phyloP scores from a whole-genome alignment of 2,113 vertebrate species.

The Rhineura floridana region DNA sequence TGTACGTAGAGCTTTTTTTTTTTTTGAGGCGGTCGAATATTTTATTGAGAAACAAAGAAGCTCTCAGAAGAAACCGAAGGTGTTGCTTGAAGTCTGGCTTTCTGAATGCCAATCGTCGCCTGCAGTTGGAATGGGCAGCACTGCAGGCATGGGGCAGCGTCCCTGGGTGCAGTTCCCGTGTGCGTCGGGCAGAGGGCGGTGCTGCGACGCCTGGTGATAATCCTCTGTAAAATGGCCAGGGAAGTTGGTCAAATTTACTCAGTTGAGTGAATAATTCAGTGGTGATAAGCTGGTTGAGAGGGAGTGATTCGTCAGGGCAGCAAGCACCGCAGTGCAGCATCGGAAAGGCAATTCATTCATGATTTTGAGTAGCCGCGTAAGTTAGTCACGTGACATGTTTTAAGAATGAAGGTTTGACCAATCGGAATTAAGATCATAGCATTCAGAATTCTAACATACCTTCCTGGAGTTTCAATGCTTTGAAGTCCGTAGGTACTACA shows the following conservation, averaged over 20 bases:
- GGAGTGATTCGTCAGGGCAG: not conserved
- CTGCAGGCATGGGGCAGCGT: not conserved
- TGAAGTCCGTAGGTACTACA: not conserved
- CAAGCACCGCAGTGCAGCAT: not conserved
- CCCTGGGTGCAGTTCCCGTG: not conserved
- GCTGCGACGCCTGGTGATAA: slow-evolving; percentile 21
- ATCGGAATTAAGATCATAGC: not conserved
- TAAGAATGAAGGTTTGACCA: not conserved
- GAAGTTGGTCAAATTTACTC: not conserved
- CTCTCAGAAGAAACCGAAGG: not conserved
- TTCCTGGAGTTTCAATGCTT: not conserved
- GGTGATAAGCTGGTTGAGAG: not conserved
- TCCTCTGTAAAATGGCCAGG: too few relatives aligned
- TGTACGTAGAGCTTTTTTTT: not conserved
- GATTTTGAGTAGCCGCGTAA: not conserved
- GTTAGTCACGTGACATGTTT: not conserved
- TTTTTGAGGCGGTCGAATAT: not conserved
- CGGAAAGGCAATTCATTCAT: not conserved
- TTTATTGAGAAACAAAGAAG: not conserved
- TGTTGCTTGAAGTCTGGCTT: not conserved
- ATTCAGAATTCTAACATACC: too few relatives aligned
- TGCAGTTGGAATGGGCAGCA: not conserved
- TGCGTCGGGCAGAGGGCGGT: slow-evolving; percentile 43
- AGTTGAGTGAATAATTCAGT: not conserved
- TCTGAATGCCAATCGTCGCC: not conserved